phyloP scores from a whole-genome alignment of 2,113 vertebrate genomes.

The Ancistrus triradiatus region DNA sequence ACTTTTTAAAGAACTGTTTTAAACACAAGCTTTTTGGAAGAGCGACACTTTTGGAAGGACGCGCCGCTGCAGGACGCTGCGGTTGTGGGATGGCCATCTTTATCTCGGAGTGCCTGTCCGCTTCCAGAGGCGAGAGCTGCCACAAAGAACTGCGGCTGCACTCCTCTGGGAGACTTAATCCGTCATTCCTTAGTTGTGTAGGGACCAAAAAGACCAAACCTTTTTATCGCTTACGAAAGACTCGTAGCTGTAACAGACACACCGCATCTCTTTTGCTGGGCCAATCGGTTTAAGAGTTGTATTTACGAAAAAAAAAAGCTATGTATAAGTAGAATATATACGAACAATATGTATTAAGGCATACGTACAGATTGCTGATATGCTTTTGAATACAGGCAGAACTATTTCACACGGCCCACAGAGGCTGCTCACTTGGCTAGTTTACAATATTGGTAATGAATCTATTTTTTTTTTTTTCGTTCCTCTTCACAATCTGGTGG shows the following conservation, averaged over 20 bases:
- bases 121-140: constrained; percentile 84
- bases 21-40: constrained; percentile 40
- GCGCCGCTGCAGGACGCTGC: constrained; percentile 69
- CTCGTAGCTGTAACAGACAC: constrained; percentile 91
- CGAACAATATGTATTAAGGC: constrained; percentile 66
- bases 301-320: constrained; percentile 65
- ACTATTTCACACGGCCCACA: constrained; percentile 76
- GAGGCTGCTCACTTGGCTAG: constrained; percentile 70
- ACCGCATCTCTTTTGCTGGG: constrained; percentile 88
- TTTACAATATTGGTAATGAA: constrained; percentile 59
- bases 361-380: constrained; percentile 81
- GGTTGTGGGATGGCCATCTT: constrained; percentile 69
- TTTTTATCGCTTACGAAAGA: constrained; percentile 87
- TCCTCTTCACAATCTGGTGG: constrained; percentile 60
- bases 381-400: constrained; percentile 87
- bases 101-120: constrained; percentile 89
- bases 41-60: constrained; percentile 56
- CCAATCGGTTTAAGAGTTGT: constrained; percentile 86
- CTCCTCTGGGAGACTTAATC: constrained; percentile 87
- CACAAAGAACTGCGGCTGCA: constrained; percentile 77
- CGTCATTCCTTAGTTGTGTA: constrained; percentile 99
- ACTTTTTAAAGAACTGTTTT: constrained; percentile 65
- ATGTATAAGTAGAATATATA: constrained; percentile 76
- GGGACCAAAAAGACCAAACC: constrained; percentile 99
- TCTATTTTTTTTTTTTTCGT: constrained; percentile 53